Evolutionary conservation across 1,140 invertebrate genomes (phyloP), one percentile per base, ranked within the genome.

Genomic region (Vollenhovia emeryi): DNA sequence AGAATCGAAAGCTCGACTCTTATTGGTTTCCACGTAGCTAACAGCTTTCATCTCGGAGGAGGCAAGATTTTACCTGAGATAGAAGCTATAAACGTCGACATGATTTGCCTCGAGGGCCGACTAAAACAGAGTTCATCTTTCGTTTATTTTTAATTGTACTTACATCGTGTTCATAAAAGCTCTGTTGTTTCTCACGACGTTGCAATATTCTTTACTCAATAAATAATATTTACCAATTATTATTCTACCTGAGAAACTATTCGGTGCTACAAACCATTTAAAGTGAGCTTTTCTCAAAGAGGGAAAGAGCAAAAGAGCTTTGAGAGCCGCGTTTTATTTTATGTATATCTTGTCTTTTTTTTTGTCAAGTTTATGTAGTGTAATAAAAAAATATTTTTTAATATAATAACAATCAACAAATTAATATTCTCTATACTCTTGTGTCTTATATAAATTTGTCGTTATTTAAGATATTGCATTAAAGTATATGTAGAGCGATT

Each of bases 171-270:
- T 27, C 15, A 48, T 69, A 48, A 69, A 69, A 48, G 24, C 40
- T 27, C 24, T 18, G 13, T 27, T 18, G 3, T 36, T 21, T 52
- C 3, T 52, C 27, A 45, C 27, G 27, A 69, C 30, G 13, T 45
- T 50, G 43, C n/a, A 30, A 73, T 21, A 52, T 55, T 21, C 27
- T 40, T 40, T 21, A 48, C 8, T 55, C 36, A 36, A 1, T 74
- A 57, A 74, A 55, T 74, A 74, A 57, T 74, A n/a, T 24, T 74
- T 57, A 18, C 5, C 33, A 50, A 33, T 9, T 71, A 33, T 27
- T n/a, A 18, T 40, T 57, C 8, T 74, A 21, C 1, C 27, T 52
- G 69, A 52, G 7, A 74, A n/a, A 36, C 7, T 74, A 52, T 52
- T n/a, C 45, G 0, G 18, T 6, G 8, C 2, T 24, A 15, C 5